Conservation (phyloP, 2,113 vertebrate genomes). For the Eublepharis macularius region DNA sequence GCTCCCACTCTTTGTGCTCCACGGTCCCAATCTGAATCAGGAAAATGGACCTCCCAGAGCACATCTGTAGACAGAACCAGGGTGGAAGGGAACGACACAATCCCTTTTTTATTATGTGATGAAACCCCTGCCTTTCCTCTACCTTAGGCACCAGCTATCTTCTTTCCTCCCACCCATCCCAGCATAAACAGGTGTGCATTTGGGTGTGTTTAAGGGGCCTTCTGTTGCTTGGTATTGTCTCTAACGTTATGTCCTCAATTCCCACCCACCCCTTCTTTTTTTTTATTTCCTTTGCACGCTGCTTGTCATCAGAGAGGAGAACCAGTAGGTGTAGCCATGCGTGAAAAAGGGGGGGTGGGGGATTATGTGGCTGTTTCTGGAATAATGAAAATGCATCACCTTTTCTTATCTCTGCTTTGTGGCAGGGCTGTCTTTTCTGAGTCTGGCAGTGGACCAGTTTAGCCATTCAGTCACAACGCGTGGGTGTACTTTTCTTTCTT, state of each 20-base stretch:
- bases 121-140: too few species aligned
- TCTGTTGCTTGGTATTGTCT: background rate
- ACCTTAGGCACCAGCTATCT: too few species aligned
- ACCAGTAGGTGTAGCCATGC: constrained; percentile 72
- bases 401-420: background rate
- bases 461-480: background rate
- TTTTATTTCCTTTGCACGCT: constrained; percentile 70
- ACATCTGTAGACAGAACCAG: too few species aligned
- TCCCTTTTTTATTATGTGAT: too few species aligned
- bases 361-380: background rate
- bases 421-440: background rate
- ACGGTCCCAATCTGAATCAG: too few species aligned
- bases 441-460: background rate
- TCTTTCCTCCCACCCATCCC: too few species aligned
- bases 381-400: background rate
- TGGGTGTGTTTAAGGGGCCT: background rate
- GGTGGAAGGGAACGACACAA: too few species aligned
- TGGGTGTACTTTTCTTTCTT: background rate
- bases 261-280: constrained; percentile 30
- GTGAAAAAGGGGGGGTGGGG: constrained; percentile 6
- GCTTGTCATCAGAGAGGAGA: constrained; percentile 74
- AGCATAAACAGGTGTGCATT: too few species aligned
- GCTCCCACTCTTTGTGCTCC: too few species aligned
- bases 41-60: too few species aligned
- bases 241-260: background rate